phyloP scores from a whole-genome alignment of 2,113 vertebrate species.

The Stigmatopora argus region DNA sequence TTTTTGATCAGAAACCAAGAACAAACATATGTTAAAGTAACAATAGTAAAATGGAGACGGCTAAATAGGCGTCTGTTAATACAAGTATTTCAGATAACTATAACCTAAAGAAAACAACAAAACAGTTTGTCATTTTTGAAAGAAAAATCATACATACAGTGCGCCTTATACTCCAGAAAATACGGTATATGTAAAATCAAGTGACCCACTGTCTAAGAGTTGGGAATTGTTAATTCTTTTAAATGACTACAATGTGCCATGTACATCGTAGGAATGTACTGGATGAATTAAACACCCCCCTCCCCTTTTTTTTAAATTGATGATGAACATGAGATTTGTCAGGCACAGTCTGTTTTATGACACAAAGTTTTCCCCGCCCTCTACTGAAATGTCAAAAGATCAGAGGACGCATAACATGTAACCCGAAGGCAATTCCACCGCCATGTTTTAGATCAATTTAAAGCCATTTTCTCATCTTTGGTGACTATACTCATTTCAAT shows the following conservation, averaged over 20 bases:
- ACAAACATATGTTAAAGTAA: too few relatives aligned
- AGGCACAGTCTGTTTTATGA: neutral
- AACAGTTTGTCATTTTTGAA: too few relatives aligned
- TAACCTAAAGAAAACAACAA: too few relatives aligned
- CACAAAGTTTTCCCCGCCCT: neutral
- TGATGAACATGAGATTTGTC: neutral
- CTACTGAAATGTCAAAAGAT: neutral
- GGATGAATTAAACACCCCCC: too few relatives aligned
- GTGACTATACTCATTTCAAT: neutral
- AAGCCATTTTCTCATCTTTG: neutral
- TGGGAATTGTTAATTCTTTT: too few relatives aligned
- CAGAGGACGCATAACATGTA: neutral
- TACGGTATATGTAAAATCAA: neutral
- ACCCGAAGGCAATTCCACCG: neutral
- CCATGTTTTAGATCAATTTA: neutral
- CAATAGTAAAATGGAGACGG: too few relatives aligned
- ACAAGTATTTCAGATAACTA: too few relatives aligned
- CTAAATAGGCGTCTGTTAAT: too few relatives aligned
- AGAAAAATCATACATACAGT: too few relatives aligned
- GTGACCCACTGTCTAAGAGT: neutral
- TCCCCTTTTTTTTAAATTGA: neutral
- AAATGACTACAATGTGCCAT: neutral
- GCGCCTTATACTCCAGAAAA: too few relatives aligned
- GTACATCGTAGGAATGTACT: neutral
- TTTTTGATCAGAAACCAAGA: too few relatives aligned